Evolutionary conservation across 2,113 vertebrate genomes (phyloP).

Genomic region (Sitta europaea): DNA sequence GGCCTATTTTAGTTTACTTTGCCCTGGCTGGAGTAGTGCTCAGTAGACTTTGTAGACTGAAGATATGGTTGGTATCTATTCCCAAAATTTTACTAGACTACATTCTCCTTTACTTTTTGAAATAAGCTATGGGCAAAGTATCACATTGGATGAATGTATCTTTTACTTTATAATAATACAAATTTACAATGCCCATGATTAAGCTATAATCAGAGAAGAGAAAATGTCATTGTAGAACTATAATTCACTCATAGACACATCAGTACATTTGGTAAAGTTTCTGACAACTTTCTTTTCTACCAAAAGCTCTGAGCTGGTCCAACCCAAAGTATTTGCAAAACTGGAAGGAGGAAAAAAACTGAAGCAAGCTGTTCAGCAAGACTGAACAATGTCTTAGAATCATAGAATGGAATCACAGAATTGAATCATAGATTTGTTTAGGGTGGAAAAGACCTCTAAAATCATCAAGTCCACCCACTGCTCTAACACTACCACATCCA

Average conservation of each 20-base stretch:
- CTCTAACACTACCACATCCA: not conserved
- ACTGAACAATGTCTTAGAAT: not conserved
- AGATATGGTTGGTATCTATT: not conserved
- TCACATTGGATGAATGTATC: not conserved
- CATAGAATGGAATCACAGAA: not conserved
- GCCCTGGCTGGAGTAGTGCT: not conserved
- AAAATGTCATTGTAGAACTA: not conserved
- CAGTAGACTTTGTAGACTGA: not conserved
- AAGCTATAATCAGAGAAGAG: not conserved
- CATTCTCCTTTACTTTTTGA: not conserved
- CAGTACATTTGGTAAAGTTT: not conserved
- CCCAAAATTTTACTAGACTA: not conserved
- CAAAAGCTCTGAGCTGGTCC: not conserved
- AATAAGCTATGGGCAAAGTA: not conserved
- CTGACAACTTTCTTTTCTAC: not conserved
- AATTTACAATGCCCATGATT: not conserved
- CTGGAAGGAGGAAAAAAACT: not conserved
- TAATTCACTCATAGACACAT: not conserved
- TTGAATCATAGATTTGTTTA: not conserved
- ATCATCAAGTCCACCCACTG: not conserved
- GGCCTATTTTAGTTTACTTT: not conserved
- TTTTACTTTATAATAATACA: not conserved
- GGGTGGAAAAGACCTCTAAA: not conserved
- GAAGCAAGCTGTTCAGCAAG: not conserved
- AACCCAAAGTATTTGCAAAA: not conserved